These are phyloP conservation scores for Pygoscelis antarcticus DNA, from an alignment of 2,113 vertebrate genomes.

Conservation along the genomic window DNA sequence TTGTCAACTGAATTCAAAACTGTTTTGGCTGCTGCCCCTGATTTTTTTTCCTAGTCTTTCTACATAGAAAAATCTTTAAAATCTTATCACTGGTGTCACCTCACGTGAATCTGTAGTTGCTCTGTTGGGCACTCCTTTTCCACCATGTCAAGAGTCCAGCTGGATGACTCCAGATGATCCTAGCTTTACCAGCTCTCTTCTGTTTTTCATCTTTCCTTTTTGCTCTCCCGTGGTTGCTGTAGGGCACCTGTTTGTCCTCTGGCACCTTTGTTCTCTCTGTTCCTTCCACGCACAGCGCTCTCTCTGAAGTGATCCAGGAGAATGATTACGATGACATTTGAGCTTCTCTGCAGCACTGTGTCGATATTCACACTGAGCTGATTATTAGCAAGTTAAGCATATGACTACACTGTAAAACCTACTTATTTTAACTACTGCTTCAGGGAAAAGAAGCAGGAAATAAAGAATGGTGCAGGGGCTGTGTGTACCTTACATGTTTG, in stretches of 20 bases:
- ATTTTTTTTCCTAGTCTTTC: background rate
- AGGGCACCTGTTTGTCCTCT: background rate
- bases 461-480: background rate
- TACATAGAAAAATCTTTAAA: background rate
- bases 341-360: background rate
- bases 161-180: background rate
- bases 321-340: background rate
- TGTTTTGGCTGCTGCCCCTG: background rate
- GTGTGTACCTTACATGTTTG: background rate
- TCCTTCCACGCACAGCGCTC: background rate
- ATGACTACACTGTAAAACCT: background rate
- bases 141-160: background rate
- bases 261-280: background rate
- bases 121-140: background rate
- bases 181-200: background rate
- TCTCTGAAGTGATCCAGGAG: background rate
- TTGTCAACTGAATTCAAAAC: background rate
- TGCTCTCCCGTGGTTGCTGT: background rate
- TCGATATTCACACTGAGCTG: background rate
- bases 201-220: background rate
- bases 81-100: background rate
- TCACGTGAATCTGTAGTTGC: background rate
- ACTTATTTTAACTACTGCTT: background rate
- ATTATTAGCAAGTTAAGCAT: background rate
- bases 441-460: background rate